Percentiles rank a stretch among this genome's conserved stretches.
These are phyloP conservation scores for Drosophila kurseongensis DNA, from an alignment of 1,140 invertebrate genomes.

Conservation along the genomic window DNA sequence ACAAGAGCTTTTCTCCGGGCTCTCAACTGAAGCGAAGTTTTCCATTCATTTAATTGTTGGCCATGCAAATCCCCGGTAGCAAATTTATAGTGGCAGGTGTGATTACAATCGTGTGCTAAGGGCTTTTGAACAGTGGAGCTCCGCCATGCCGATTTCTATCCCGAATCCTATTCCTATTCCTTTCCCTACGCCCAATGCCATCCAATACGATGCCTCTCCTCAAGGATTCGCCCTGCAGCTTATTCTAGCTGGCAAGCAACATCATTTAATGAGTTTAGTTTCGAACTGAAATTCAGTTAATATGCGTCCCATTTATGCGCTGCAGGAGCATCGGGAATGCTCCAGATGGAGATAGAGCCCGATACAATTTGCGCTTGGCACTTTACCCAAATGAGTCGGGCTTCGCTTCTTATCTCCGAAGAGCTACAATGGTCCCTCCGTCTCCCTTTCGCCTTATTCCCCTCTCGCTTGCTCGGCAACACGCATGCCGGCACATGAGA, in stretches of 20 bases:
- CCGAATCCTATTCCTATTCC: neutral
- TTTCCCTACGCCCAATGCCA: neutral
- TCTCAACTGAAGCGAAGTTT: constrained; percentile 33
- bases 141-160: neutral
- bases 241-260: constrained; percentile 30
- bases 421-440: constrained; percentile 44
- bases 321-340: constrained; percentile 6
- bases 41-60: constrained; percentile 74
- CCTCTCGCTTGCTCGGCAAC: neutral
- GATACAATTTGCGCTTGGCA: constrained; percentile 70
- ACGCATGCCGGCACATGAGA: constrained; percentile 45
- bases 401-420: constrained; percentile 59
- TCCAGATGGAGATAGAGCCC: constrained; percentile 39
- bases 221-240: constrained; percentile 1
- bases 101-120: constrained; percentile 60
- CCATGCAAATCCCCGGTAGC: constrained; percentile 63
- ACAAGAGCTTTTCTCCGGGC: constrained; percentile 32
- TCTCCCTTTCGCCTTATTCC: constrained; percentile 2
- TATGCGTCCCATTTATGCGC: constrained; percentile 65
- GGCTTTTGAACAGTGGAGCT: constrained; percentile 20
- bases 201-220: neutral
- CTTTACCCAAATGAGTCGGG: constrained; percentile 70
- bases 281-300: constrained; percentile 77
- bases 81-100: constrained; percentile 71
- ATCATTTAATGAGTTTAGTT: constrained; percentile 79